phyloP scores from a whole-genome alignment of 2,113 vertebrate genomes.

The Cyphomyrus plagiostoma region DNA sequence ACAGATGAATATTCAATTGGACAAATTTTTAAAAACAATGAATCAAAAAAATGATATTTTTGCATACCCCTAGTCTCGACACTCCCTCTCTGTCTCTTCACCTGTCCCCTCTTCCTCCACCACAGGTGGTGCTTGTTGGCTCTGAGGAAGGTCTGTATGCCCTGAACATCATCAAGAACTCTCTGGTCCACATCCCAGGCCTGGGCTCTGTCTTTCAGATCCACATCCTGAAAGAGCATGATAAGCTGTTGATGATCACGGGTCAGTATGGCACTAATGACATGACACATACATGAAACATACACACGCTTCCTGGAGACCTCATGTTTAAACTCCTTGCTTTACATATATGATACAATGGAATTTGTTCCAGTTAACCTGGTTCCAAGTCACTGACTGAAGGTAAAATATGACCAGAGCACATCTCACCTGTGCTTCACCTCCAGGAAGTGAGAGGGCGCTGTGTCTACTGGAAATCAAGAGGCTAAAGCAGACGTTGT shows the following conservation, averaged over 20 bases:
- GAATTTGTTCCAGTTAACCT: background rate
- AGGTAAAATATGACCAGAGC: background rate
- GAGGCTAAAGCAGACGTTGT: constrained; percentile 90
- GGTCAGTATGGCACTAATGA: constrained; percentile 42
- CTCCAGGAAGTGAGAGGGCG: constrained; percentile 85
- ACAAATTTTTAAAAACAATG: background rate
- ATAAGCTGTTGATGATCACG: constrained; percentile 93
- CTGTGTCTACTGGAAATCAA: constrained; percentile 91
- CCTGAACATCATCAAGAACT: constrained; percentile 96
- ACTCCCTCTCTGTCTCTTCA: background rate
- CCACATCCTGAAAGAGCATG: constrained; percentile 93
- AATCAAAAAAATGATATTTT: background rate
- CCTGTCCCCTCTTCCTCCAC: background rate
- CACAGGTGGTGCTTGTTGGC: constrained; percentile 91
- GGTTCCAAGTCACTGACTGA: background rate
- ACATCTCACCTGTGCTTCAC: constrained; percentile 24
- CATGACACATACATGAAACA: background rate
- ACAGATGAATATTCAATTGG: background rate
- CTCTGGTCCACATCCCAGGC: constrained; percentile 88
- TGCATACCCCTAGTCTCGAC: background rate
- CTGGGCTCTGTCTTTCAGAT: constrained; percentile 96
- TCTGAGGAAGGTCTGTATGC: constrained; percentile 96
- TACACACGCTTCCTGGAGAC: background rate
- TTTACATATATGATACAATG: background rate
- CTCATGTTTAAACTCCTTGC: background rate